Conservation (phyloP, 2,888 invertebrate genomes). For the Adela reaumurella region DNA sequence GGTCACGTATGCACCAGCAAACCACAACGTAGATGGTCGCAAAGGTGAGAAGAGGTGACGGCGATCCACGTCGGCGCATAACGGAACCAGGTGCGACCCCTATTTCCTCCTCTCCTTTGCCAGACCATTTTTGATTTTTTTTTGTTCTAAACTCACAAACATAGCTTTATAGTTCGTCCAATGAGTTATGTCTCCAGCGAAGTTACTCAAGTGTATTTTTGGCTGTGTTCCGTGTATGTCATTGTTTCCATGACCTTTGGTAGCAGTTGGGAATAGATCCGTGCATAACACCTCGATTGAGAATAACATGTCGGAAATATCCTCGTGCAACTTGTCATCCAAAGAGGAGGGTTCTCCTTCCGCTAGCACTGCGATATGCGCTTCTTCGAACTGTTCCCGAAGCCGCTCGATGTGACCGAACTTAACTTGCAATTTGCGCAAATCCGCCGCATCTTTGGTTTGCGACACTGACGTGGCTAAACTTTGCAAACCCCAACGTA, state of each 20-base stretch:
- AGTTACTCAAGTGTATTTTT: slow-evolving; percentile 2
- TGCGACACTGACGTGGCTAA: neutral
- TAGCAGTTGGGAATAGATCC: too few relatives aligned
- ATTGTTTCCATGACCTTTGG: too few relatives aligned
- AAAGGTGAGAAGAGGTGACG: too few relatives aligned
- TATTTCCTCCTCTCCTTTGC: too few relatives aligned
- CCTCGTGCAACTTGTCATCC: neutral
- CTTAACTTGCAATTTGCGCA: neutral
- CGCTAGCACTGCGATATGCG: neutral
- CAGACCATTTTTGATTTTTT: neutral
- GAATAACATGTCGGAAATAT: neutral
- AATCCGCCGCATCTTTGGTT: neutral
- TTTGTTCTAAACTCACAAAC: slow-evolving; percentile 2
- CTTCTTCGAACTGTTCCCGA: neutral
- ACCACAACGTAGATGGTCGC: too few relatives aligned
- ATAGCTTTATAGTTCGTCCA: slow-evolving; percentile 5
- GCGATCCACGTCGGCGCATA: too few relatives aligned
- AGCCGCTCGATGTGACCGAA: neutral
- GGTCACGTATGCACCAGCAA: too few relatives aligned
- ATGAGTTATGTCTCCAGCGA: slow-evolving; percentile 1
- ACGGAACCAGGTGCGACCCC: too few relatives aligned
- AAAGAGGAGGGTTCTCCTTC: neutral
- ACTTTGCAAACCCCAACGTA: too few relatives aligned
- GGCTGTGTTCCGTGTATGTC: neutral
- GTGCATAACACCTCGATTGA: neutral